phyloP scores from a whole-genome alignment of 2,888 invertebrate genomes.

The Cylloceria caligata region DNA sequence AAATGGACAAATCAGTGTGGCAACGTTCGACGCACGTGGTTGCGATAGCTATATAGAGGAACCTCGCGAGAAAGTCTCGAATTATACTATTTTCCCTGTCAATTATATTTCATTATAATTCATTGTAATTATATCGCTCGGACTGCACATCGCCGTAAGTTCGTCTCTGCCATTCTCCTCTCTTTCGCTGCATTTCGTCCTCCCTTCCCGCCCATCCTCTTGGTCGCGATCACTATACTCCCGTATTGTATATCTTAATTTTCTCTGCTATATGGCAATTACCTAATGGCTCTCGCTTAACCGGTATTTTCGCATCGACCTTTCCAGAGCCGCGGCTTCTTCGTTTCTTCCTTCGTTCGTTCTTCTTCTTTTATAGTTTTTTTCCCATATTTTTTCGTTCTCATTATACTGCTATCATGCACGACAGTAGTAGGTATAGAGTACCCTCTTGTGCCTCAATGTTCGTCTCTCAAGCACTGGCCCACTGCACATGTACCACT shows the following conservation, averaged over 20 bases:
- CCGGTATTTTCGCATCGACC: conserved; percentile 60
- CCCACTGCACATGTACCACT: neutral
- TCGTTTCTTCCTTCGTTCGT: conserved; percentile 24
- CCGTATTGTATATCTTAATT: conserved; percentile 62
- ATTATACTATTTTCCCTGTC: conserved; percentile 59
- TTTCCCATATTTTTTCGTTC: conserved; percentile 33
- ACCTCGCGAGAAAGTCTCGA: conserved; percentile 56
- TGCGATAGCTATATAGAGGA: neutral
- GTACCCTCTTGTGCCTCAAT: too few species aligned
- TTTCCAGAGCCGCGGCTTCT: conserved; percentile 41
- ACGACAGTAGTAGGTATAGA: conserved; percentile 20
- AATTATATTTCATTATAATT: conserved; percentile 64
- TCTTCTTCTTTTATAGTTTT: conserved; percentile 18
- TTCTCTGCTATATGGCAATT: conserved; percentile 54
- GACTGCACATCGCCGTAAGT: conserved; percentile 39
- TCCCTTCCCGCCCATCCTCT: too few species aligned
- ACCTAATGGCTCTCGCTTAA: conserved; percentile 57
- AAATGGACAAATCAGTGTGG: conserved; percentile 37
- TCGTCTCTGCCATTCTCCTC: conserved; percentile 14
- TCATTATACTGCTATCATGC: conserved; percentile 51
- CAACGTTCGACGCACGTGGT: conserved; percentile 19
- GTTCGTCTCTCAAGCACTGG: too few species aligned
- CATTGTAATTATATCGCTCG: conserved; percentile 56
- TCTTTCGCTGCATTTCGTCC: conserved; percentile 6
- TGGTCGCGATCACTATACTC: conserved; percentile 45